Conservation (phyloP, 2,797 vertebrate species). For the Lacerta agilis region DNA sequence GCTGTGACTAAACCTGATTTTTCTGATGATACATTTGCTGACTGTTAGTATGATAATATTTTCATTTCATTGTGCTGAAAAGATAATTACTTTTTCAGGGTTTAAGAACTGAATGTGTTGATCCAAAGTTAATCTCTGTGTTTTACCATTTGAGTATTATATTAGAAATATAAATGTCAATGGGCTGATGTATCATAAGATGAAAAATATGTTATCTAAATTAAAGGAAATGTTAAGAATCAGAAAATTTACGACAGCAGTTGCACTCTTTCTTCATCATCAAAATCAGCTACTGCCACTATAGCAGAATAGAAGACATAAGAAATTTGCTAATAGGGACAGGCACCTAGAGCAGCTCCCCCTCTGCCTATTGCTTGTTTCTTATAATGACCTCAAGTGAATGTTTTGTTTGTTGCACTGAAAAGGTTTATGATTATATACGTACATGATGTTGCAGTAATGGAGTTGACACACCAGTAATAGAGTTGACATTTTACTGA, state of each 20-base stretch:
- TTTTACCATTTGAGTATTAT: slow-evolving; percentile 73
- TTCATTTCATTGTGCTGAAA: slow-evolving; percentile 64
- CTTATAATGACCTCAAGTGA: slow-evolving; percentile 57
- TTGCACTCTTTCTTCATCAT: slow-evolving; percentile 6
- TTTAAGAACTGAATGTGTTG: slow-evolving; percentile 74
- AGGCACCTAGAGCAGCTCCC: not conserved
- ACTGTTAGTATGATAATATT: slow-evolving; percentile 63
- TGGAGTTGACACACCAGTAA: slow-evolving; percentile 74
- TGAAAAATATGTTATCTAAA: slow-evolving; percentile 37
- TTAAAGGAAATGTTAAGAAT: slow-evolving; percentile 19
- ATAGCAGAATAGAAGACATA: not conserved
- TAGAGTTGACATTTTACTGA: slow-evolving; percentile 77
- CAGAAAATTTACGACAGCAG: not conserved
- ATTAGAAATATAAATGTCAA: slow-evolving; percentile 75
- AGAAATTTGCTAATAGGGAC: slow-evolving; percentile 7
- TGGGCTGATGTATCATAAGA: slow-evolving; percentile 40
- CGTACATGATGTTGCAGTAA: slow-evolving; percentile 60
- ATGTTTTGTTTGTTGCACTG: slow-evolving; percentile 48
- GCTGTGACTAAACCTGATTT: not conserved
- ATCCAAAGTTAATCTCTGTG: slow-evolving; percentile 74
- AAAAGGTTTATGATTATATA: slow-evolving; percentile 38
- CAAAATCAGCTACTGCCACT: not conserved
- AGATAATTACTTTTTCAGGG: slow-evolving; percentile 77
- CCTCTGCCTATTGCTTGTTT: slow-evolving; percentile 42
- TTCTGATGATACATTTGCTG: slow-evolving; percentile 45